Conservation (phyloP, 2,113 vertebrate species). For the Corythoichthys intestinalis region DNA sequence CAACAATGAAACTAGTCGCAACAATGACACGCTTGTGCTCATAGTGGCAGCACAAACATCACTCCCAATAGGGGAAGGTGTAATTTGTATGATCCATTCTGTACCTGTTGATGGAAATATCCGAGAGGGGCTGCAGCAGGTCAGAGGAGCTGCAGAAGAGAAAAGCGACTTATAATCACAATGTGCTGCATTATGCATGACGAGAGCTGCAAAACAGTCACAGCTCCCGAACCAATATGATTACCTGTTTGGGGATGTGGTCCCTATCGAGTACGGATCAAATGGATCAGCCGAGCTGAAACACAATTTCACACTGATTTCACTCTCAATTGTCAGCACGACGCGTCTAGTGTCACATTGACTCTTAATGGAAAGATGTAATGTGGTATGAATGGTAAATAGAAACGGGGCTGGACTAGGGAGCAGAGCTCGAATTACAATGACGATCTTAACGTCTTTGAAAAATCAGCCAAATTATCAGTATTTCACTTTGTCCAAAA, state of each 20-base stretch:
- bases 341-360: slow-evolving; percentile 64
- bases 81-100: slow-evolving; percentile 31
- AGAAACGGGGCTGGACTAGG: slow-evolving; percentile 32
- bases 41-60: slow-evolving; percentile 13
- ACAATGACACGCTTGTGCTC: slow-evolving; percentile 15
- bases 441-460: slow-evolving; percentile 36
- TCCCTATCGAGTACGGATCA: slow-evolving; percentile 71
- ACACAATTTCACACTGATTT: slow-evolving; percentile 74
- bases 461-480: slow-evolving; percentile 25
- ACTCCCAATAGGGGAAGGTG: slow-evolving; percentile 10
- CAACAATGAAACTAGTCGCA: slow-evolving; percentile 18
- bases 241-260: slow-evolving; percentile 71
- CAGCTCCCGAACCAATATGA: slow-evolving; percentile 66
- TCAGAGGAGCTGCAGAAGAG: slow-evolving; percentile 62
- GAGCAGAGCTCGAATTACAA: slow-evolving; percentile 44
- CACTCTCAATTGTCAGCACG: slow-evolving; percentile 69
- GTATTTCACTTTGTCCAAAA: slow-evolving; percentile 8
- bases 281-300: slow-evolving; percentile 72
- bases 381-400: slow-evolving; percentile 68
- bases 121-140: slow-evolving; percentile 51
- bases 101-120: slow-evolving; percentile 64
- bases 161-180: slow-evolving; percentile 62
- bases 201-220: slow-evolving; percentile 58
- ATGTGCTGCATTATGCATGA: slow-evolving; percentile 64
- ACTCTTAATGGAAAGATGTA: slow-evolving; percentile 71